Conservation (phyloP, 2,797 vertebrate genomes). For the Pelobates cultripes region DNA sequence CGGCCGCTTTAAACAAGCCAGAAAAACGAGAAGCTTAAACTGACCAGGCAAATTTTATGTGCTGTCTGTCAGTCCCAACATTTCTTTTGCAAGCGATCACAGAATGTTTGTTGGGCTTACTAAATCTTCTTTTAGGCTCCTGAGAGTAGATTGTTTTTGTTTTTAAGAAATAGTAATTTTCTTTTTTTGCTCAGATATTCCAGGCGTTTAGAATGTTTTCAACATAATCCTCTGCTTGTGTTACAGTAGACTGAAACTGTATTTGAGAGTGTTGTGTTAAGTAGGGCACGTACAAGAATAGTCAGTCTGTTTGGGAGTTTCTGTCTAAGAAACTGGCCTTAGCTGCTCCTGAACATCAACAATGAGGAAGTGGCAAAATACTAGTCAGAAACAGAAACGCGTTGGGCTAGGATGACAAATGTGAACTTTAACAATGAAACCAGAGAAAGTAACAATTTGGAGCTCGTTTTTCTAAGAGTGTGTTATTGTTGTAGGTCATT, state of each 20-base stretch:
- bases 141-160: too few relatives aligned
- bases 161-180: too few relatives aligned
- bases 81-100: slow-evolving; percentile 45
- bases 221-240: slow-evolving; percentile 20
- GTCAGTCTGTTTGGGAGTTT: not conserved
- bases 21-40: not conserved
- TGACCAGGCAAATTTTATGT: slow-evolving; percentile 36
- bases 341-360: slow-evolving; percentile 1
- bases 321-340: not conserved
- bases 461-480: too few relatives aligned
- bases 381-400: too few relatives aligned
- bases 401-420: too few relatives aligned
- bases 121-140: too few relatives aligned
- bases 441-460: too few relatives aligned
- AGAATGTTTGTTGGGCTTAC: slow-evolving; percentile 59
- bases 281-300: too few relatives aligned
- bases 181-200: slow-evolving; percentile 20
- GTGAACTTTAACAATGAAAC: too few relatives aligned
- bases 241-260: slow-evolving; percentile 18
- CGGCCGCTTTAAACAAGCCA: not conserved
- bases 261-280: not conserved
- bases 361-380: too few relatives aligned
- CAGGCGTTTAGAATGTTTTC: slow-evolving; percentile 5
- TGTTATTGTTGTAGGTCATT: too few relatives aligned
- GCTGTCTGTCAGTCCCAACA: slow-evolving; percentile 19